Evolutionary conservation across 2,113 vertebrate species (phyloP).

Genomic region (Megaceryle maxima): DNA sequence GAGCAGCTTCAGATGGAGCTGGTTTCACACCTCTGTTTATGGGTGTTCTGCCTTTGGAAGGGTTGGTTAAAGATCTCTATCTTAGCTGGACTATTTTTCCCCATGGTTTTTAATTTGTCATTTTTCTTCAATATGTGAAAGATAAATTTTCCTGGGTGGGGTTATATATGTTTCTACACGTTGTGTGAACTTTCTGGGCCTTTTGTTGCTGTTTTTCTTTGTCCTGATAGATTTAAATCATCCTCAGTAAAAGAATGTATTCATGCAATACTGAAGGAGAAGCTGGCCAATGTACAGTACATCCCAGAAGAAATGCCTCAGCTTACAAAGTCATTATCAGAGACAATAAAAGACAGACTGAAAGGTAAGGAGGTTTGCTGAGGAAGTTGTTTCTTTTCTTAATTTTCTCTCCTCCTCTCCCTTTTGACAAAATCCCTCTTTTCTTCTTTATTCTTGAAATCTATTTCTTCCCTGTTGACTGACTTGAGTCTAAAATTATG

Average conservation of each 20-base stretch:
- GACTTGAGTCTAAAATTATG: not conserved
- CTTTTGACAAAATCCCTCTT: not conserved
- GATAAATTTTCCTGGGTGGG: not conserved
- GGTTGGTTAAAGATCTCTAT: not conserved
- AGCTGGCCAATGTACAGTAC: slow-evolving; percentile 78
- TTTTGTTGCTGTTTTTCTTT: not conserved
- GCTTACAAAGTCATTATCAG: slow-evolving; percentile 81
- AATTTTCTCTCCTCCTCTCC: not conserved
- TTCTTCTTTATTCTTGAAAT: not conserved
- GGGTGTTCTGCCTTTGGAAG: not conserved
- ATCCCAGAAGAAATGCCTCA: slow-evolving; percentile 79
- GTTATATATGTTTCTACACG: fast-evolving
- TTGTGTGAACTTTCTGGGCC: not conserved
- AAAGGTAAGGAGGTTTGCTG: slow-evolving; percentile 78
- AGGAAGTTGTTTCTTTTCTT: not conserved
- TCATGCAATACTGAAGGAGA: slow-evolving; percentile 81
- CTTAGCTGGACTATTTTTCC: too few relatives aligned
- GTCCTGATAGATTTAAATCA: slow-evolving; percentile 82
- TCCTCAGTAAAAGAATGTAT: slow-evolving; percentile 87
- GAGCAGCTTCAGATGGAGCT: fast-evolving
- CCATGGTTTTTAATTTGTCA: not conserved
- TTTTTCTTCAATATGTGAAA: not conserved
- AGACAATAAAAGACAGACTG: slow-evolving; percentile 86
- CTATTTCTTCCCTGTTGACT: fast-evolving
- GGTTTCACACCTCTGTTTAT: not conserved